Conservation (phyloP, 2,888 invertebrate species). For the Leptinotarsa peninsularis region DNA sequence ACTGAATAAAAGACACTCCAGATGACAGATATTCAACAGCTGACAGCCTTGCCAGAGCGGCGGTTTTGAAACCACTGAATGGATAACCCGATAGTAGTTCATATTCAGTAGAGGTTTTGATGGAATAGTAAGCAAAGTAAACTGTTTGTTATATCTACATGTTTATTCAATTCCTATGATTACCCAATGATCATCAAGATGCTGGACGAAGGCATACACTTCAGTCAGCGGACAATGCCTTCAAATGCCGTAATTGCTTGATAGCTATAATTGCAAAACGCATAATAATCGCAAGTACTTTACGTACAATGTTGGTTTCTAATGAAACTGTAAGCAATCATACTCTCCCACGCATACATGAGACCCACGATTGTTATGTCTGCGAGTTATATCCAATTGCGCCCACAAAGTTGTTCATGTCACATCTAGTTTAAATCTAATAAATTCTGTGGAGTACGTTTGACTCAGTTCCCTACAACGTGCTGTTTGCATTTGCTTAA, state of each 20-base stretch:
- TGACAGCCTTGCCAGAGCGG: too few species aligned
- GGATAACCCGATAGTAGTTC: too few species aligned
- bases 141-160: too few species aligned
- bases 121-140: too few species aligned
- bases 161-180: neutral
- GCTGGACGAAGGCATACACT: neutral
- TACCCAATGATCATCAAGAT: neutral
- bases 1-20: too few species aligned
- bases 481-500: neutral
- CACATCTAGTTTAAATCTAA: conserved; percentile 12
- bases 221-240: neutral
- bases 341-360: neutral
- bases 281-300: conserved; percentile 14
- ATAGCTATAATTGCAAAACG: conserved; percentile 12
- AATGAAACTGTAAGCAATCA: conserved; percentile 18
- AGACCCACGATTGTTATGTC: conserved; percentile 13
- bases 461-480: neutral
- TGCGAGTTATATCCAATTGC: conserved; percentile 17
- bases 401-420: conserved; percentile 8
- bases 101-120: too few species aligned
- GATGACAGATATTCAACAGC: too few species aligned
- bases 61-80: too few species aligned
- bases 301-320: conserved; percentile 7
- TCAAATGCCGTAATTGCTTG: conserved; percentile 6
- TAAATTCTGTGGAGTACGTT: conserved; percentile 1